Percentiles rank a stretch among this genome's conserved stretches.
phyloP scores from a whole-genome alignment of 2,797 vertebrate genomes.

The Cyclura pinguis region DNA sequence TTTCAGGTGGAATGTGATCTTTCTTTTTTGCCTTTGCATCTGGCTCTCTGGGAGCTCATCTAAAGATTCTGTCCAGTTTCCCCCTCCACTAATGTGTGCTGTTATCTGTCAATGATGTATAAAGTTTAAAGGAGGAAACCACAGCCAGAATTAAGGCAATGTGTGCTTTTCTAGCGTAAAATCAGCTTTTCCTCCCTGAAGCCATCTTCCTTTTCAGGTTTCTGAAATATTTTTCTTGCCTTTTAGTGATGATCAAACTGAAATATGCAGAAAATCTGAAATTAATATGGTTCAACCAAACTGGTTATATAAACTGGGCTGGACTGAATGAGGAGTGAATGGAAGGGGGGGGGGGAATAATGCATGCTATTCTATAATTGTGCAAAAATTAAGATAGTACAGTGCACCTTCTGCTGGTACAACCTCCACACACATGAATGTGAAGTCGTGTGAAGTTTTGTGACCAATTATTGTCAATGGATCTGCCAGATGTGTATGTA shows the following conservation, averaged over 20 bases:
- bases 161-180: background rate
- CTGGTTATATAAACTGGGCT: background rate
- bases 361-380: background rate
- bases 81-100: constrained; percentile 18
- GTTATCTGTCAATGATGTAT: constrained; percentile 18
- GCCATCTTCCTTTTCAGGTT: background rate
- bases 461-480: no score
- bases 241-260: background rate
- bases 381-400: background rate
- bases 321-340: background rate
- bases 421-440: no score
- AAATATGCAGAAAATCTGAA: background rate
- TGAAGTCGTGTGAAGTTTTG: no score
- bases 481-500: no score
- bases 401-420: no score
- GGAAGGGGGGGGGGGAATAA: background rate
- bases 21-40: constrained; percentile 10
- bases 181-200: no score
- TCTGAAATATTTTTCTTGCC: background rate
- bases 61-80: constrained; percentile 30
- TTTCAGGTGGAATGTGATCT: background rate
- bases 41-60: constrained; percentile 29
- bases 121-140: background rate
- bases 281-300: background rate
- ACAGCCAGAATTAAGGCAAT: background rate